These are phyloP conservation scores for Pseudopipra pipra DNA, from an alignment of 2,113 vertebrate genomes.

Conservation along the genomic window DNA sequence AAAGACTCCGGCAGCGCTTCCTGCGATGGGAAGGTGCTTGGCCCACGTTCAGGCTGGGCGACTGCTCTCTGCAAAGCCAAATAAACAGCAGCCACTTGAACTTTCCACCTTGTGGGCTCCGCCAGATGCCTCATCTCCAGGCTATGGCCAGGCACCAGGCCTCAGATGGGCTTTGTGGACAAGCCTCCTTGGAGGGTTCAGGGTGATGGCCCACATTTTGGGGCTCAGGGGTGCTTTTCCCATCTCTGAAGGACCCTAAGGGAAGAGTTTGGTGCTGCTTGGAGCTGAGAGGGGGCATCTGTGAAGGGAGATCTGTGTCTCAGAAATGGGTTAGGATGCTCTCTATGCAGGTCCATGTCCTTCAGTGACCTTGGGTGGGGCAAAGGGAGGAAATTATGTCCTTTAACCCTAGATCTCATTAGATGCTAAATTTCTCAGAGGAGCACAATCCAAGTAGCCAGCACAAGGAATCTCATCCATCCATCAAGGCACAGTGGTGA, in stretches of 20 bases:
- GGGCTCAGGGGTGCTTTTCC: background rate
- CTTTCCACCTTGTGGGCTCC: conserved; percentile 14
- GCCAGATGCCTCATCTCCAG: background rate
- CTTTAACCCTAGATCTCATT: background rate
- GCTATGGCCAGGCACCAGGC: fast-evolving
- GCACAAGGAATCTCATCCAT: background rate
- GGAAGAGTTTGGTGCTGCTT: background rate
- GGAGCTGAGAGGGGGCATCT: background rate
- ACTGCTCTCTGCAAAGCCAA: conserved; percentile 48
- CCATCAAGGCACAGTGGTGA: background rate
- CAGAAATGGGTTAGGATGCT: background rate
- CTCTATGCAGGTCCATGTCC: fast-evolving
- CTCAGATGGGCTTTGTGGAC: background rate
- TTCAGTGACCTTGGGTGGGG: background rate
- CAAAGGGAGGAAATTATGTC: background rate
- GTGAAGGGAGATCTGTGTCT: background rate
- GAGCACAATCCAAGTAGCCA: background rate
- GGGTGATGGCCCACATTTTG: background rate
- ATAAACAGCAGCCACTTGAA: conserved; percentile 59
- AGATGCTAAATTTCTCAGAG: background rate
- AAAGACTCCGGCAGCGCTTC: background rate
- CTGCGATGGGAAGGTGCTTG: conserved; percentile 40
- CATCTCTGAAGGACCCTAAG: background rate
- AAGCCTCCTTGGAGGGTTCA: background rate
- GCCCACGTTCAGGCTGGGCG: background rate